Conservation (phyloP, 2,797 vertebrate genomes). For the Sebastes trivittatus region DNA sequence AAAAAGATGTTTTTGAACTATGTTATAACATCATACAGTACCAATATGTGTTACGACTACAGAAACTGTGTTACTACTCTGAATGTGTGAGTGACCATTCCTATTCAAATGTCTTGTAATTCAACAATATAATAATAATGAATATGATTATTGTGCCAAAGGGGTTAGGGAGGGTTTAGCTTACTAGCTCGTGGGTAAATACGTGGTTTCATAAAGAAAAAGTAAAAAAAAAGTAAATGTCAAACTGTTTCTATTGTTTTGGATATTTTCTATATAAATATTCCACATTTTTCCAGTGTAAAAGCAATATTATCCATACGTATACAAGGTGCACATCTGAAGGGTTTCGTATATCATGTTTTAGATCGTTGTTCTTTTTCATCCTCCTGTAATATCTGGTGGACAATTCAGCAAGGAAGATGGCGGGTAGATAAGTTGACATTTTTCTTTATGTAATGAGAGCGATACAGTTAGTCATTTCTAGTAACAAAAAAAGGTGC, state of each 20-base stretch:
- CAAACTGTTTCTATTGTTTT: constrained; percentile 81
- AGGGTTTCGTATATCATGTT: constrained; percentile 44
- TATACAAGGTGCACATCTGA: constrained; percentile 63
- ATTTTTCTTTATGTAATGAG: constrained; percentile 9
- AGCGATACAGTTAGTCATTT: constrained; percentile 10
- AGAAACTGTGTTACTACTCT: constrained; percentile 78
- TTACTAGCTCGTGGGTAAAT: constrained; percentile 67
- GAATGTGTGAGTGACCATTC: constrained; percentile 78
- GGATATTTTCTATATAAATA: constrained; percentile 80
- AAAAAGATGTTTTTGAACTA: constrained; percentile 66
- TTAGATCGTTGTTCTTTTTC: constrained; percentile 23
- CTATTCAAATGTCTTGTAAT: constrained; percentile 79
- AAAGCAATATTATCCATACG: constrained; percentile 82
- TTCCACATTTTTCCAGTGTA: constrained; percentile 74
- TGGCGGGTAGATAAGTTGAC: neutral
- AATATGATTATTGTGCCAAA: constrained; percentile 84
- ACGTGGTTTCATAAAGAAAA: constrained; percentile 74
- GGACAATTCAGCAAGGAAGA: constrained; percentile 7
- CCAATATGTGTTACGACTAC: constrained; percentile 73
- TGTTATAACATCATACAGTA: constrained; percentile 68
- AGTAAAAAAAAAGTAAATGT: constrained; percentile 63
- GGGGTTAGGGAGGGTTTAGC: constrained; percentile 63
- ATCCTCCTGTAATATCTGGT: constrained; percentile 14
- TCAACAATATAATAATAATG: constrained; percentile 72
- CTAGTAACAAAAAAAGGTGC: neutral